A percentile compares a stretch with the other conserved stretches of the same genome.
Evolutionary conservation across 2,888 invertebrate genomes (phyloP).

Genomic region (Litoditis marina): DNA sequence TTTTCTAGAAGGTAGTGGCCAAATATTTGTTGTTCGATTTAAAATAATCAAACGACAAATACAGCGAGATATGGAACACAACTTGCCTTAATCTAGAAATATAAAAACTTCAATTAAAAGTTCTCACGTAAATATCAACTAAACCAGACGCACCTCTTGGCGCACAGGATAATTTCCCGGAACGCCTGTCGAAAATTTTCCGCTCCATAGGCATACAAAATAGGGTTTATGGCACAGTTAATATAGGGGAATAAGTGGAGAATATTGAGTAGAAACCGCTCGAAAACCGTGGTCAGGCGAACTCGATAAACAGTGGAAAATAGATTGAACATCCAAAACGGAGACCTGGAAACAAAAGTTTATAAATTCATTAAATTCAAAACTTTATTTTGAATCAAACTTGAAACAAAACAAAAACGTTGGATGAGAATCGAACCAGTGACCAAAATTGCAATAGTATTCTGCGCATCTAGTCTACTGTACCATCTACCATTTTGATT

Average conservation of each 20-base stretch:
- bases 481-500: no score
- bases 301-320: constrained; percentile 55
- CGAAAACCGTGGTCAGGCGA: constrained; percentile 52
- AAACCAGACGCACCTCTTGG: constrained; percentile 26
- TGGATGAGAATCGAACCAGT: no score
- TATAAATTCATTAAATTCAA: no score
- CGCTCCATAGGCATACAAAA: constrained; percentile 55
- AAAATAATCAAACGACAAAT: background rate
- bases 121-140: no score
- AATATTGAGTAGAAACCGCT: constrained; percentile 58
- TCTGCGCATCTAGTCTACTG: no score
- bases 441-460: no score
- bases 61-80: background rate
- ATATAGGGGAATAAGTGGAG: constrained; percentile 59
- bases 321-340: constrained; percentile 60
- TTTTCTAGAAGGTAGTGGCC: no score
- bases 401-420: no score
- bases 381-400: no score
- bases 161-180: constrained; percentile 47
- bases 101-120: no score
- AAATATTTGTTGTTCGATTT: no score
- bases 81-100: no score
- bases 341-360: constrained; percentile 40
- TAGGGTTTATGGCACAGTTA: constrained; percentile 60
- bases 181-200: constrained; percentile 59